Evolutionary conservation across 1,140 invertebrate genomes (phyloP).

Genomic region (Formica selysi): DNA sequence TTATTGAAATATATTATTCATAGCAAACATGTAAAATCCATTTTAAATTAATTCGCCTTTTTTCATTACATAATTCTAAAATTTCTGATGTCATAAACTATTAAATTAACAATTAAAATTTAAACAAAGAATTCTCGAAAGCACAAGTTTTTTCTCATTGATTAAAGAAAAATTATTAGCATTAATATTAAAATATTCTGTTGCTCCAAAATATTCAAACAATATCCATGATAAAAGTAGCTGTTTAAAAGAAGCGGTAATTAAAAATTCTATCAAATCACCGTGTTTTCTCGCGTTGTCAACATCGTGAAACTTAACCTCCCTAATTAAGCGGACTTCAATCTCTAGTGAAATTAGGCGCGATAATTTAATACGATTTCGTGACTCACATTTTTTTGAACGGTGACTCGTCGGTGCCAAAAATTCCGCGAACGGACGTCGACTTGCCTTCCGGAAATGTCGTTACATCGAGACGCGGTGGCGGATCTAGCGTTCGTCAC

Average conservation of each 20-base stretch:
- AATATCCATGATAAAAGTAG: background rate
- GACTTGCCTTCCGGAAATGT: conserved; percentile 67
- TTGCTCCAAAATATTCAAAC: conserved; percentile 12
- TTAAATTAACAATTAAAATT: background rate
- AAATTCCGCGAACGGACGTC: conserved; percentile 54
- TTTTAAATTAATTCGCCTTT: background rate
- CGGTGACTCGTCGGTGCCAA: conserved; percentile 32
- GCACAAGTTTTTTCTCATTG: no score
- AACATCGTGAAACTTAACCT: conserved; percentile 62
- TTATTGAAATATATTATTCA: background rate
- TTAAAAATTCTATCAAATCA: conserved; percentile 24
- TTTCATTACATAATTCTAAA: conserved; percentile 22
- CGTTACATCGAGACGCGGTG: conserved; percentile 51
- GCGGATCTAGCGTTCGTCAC: background rate
- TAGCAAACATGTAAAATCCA: background rate
- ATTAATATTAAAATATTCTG: background rate
- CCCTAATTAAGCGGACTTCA: background rate
- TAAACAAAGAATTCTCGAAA: background rate
- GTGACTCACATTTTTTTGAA: conserved; percentile 59
- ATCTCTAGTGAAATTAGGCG: background rate
- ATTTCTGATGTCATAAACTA: background rate
- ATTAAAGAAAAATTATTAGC: background rate
- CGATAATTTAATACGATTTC: conserved; percentile 13
- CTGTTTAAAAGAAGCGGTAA: background rate
- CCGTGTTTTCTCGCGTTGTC: background rate